Conservation (phyloP, 2,797 vertebrate species). For the Lithobates sylvaticus region DNA sequence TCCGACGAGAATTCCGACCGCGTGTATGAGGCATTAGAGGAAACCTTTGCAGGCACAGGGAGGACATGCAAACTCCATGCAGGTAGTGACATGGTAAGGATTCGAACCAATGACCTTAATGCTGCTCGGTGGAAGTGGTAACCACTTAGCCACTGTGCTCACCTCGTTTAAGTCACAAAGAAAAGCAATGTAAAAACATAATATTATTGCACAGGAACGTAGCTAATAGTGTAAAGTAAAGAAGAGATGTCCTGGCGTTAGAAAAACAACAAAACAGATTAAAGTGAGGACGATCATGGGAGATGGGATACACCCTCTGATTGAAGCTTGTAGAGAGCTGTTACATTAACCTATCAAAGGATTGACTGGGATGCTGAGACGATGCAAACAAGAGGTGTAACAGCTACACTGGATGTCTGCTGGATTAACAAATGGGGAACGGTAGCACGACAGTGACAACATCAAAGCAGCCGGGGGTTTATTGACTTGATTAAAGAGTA, state of each 20-base stretch:
- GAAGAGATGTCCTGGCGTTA: constrained; percentile 18
- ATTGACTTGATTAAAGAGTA: constrained; percentile 61
- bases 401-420: constrained; percentile 46
- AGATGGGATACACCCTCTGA: constrained; percentile 45
- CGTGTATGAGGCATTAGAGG: too few species aligned
- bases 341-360: constrained; percentile 44
- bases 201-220: neutral
- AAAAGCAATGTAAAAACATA: too few species aligned
- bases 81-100: too few species aligned
- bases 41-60: too few species aligned
- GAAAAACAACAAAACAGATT: constrained; percentile 47
- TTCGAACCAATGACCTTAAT: too few species aligned
- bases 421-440: constrained; percentile 60
- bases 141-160: too few species aligned
- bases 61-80: too few species aligned
- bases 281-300: constrained; percentile 36
- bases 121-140: too few species aligned
- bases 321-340: constrained; percentile 50
- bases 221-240: constrained; percentile 22
- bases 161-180: too few species aligned
- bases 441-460: constrained; percentile 57
- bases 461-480: constrained; percentile 47
- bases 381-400: constrained; percentile 50
- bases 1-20: too few species aligned
- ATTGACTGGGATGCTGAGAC: constrained; percentile 43